phyloP scores from a whole-genome alignment of 2,113 vertebrate genomes.

The Bubo bubo region DNA sequence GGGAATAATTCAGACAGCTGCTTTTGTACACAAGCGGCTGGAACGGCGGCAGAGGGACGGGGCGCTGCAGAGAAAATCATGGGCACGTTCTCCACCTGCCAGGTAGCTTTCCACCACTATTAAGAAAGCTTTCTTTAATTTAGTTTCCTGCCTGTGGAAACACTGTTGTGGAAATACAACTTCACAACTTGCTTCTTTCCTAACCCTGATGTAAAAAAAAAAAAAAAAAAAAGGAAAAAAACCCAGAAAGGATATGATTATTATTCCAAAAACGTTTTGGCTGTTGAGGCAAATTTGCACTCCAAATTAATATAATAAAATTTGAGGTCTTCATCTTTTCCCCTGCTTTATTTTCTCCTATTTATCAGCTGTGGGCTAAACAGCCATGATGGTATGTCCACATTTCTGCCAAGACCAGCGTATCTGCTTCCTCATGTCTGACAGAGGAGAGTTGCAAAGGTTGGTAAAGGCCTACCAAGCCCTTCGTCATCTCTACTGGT shows the following conservation, averaged over 20 bases:
- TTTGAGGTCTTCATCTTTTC: not conserved
- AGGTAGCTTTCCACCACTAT: not conserved
- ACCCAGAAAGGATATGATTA: not conserved
- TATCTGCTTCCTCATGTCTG: not conserved
- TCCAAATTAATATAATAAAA: not conserved
- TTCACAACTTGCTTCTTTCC: not conserved
- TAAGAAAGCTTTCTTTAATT: not conserved
- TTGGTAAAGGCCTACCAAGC: not conserved
- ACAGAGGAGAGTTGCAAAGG: not conserved
- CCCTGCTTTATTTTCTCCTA: not conserved
- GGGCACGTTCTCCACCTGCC: not conserved
- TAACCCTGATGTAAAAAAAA: not conserved
- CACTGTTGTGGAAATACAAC: not conserved
- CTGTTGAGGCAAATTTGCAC: not conserved
- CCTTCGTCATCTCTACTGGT: rapidly evolving
- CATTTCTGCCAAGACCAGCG: not conserved
- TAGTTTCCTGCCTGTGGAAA: not conserved
- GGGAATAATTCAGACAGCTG: not conserved
- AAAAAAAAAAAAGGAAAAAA: not conserved
- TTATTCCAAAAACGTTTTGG: not conserved
- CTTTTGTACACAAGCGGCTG: not conserved
- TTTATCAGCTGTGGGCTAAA: not conserved
- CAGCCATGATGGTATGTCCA: rapidly evolving
- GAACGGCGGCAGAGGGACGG: not conserved
- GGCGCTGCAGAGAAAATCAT: rapidly evolving